Base-by-base conservation (phyloP, 2,113 vertebrate species). In the Corythoichthys haematopterus region DNA sequence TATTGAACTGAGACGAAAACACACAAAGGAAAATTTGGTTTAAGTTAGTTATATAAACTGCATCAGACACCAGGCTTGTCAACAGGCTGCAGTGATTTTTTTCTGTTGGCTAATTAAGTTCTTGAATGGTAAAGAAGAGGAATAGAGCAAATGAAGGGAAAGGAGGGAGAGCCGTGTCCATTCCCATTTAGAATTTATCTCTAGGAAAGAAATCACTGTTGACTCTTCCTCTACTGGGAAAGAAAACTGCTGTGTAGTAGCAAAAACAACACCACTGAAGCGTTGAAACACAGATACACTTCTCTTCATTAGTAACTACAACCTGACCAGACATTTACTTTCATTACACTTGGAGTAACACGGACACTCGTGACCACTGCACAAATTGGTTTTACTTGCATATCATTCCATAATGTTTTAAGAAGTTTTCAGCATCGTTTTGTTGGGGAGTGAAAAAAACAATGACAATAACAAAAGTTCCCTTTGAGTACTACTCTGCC, bases 101-200 rank as follows among this genome's bases (percentile, higher is more conserved):
- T 82, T 72, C 67, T 62, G 68, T 72, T 70, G 68, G 74, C 86
- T 90, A 91, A 92, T 91, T 91, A 88, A 87, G 84, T 83, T 68
- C 78, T 79, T 58, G 77, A 79, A 88, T 75, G 36, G 63, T n/a
- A 28, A 61, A 47, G 59, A 65, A 35, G 57, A 53, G 50, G 10
- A 62, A 66, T n/a, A 75, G 46, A 74, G 59, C 16, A 61, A 46
- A 52, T 14, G 46, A n/a, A 57, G 28, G 63, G 16, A 55, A 70
- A 70, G 66, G 80, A 80, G 76, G 73, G 78, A 80, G 66, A 79
- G 78, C 70, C 76, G 75, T 74, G 85, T 91, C 88, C 68, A 81
- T 82, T 88, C 87, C 78, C 77, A 91, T 91, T 91, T 84, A 37
- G 67, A 80, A 86, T 87, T 88, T 68, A 87, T 86, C 81, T 77